Conservation (phyloP, 2,797 vertebrate genomes). For the Paedocypris micromegethes region DNA sequence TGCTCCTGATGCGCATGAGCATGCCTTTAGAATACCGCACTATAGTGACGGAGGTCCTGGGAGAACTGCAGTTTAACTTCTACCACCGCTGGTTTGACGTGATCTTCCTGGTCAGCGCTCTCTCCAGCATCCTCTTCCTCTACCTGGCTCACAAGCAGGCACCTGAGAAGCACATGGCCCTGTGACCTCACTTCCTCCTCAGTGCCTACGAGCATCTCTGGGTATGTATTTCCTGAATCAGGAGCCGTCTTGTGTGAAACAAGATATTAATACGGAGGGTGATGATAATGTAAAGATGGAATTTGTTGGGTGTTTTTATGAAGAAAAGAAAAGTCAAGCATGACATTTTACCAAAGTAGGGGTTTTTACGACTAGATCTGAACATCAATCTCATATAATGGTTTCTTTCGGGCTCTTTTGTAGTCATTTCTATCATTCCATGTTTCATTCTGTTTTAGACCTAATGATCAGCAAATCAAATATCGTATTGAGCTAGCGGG, state of each 20-base stretch:
- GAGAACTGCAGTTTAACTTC: conserved; percentile 97
- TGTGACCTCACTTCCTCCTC: conserved; percentile 54
- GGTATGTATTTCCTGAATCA: conserved; percentile 65
- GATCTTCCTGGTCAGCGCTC: conserved; percentile 96
- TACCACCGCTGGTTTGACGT: conserved; percentile 99
- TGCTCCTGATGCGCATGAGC: conserved; percentile 97
- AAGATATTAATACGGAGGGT: too few species aligned
- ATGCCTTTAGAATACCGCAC: conserved; percentile 95
- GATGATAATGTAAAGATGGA: too few species aligned
- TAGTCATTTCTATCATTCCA: conserved; percentile 21
- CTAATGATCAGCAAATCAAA: conserved; percentile 15
- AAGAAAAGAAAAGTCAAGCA: too few species aligned
- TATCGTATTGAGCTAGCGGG: background rate
- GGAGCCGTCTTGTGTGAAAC: conserved; percentile 44
- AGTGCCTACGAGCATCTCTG: conserved; percentile 11
- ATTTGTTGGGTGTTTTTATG: too few species aligned
- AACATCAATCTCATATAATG: too few species aligned
- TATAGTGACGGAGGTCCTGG: conserved; percentile 91
- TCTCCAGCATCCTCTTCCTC: conserved; percentile 97
- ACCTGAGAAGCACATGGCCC: conserved; percentile 91
- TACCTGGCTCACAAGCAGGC: conserved; percentile 98
- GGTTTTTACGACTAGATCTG: too few species aligned
- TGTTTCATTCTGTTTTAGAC: background rate
- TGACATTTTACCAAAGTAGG: too few species aligned
- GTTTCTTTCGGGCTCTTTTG: background rate